A percentile compares a stretch with the other conserved stretches of the same genome.
phyloP scores from a whole-genome alignment of 2,888 invertebrate genomes.

The Plagodis dolabraria region DNA sequence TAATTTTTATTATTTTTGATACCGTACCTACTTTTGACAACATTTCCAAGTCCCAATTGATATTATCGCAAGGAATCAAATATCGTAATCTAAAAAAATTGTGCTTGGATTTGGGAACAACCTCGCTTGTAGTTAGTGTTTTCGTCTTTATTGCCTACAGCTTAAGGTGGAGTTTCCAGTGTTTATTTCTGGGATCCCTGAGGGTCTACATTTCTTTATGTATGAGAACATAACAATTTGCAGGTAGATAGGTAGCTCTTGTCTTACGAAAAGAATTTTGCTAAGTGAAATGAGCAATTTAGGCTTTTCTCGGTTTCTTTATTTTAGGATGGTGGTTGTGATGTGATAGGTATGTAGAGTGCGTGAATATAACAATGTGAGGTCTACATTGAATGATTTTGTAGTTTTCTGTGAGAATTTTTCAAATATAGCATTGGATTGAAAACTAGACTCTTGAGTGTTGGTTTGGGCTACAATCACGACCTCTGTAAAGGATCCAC shows the following conservation, averaged over 20 bases:
- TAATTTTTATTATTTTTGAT: too few relatives aligned
- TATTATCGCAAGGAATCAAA: conserved; percentile 18
- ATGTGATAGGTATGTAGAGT: too few relatives aligned
- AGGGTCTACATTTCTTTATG: conserved; percentile 17
- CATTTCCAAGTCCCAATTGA: conserved; percentile 7
- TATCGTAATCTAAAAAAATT: conserved; percentile 4
- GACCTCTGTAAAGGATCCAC: too few relatives aligned
- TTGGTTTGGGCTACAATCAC: too few relatives aligned
- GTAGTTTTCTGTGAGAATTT: too few relatives aligned
- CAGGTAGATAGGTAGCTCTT: conserved; percentile 17
- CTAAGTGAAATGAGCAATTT: conserved; percentile 28
- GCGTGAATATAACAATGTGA: too few relatives aligned
- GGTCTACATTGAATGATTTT: too few relatives aligned
- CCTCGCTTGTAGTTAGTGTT: background rate
- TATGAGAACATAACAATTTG: conserved; percentile 24
- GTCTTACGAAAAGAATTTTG: conserved; percentile 24
- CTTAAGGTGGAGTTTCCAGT: background rate
- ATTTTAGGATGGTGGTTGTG: background rate
- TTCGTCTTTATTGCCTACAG: conserved; percentile 5
- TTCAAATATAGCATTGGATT: too few relatives aligned
- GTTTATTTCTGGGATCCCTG: conserved; percentile 1
- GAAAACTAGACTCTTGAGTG: too few relatives aligned
- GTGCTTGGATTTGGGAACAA: background rate
- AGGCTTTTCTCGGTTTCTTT: conserved; percentile 3
- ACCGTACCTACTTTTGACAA: background rate